Conservation (phyloP, 2,113 vertebrate genomes). For the Caracal caracal region DNA sequence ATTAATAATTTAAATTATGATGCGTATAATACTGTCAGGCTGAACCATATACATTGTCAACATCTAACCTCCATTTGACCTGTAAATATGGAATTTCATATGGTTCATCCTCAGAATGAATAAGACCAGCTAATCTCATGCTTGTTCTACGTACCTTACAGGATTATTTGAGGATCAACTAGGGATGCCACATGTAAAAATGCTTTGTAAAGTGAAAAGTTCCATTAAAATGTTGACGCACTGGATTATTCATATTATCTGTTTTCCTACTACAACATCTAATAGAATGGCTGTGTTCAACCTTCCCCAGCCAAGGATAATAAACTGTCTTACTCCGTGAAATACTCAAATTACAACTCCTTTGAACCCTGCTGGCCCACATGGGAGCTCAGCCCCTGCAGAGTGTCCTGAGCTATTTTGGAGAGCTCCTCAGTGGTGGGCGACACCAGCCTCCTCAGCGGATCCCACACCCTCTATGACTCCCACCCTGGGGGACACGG, state of each 20-base stretch:
- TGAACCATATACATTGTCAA: not conserved
- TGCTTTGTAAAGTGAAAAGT: not conserved
- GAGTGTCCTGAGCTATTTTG: not conserved
- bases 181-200: not conserved
- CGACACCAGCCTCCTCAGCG: not conserved
- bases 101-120: not conserved
- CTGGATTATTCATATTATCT: not conserved
- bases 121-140: not conserved
- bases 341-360: not conserved
- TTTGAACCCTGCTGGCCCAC: not conserved
- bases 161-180: not conserved
- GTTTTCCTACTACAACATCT: not conserved
- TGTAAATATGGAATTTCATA: not conserved
- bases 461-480: not conserved
- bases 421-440: not conserved
- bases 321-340: not conserved
- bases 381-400: not conserved
- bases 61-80: not conserved
- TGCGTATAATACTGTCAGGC: not conserved
- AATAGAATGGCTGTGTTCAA: not conserved
- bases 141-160: not conserved
- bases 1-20: not conserved
- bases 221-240: conserved; percentile 20
- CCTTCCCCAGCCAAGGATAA: not conserved
- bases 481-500: not conserved